phyloP scores from a whole-genome alignment of 53 echinoderm and acorn worm species.

The Pentamera pediparva region DNA sequence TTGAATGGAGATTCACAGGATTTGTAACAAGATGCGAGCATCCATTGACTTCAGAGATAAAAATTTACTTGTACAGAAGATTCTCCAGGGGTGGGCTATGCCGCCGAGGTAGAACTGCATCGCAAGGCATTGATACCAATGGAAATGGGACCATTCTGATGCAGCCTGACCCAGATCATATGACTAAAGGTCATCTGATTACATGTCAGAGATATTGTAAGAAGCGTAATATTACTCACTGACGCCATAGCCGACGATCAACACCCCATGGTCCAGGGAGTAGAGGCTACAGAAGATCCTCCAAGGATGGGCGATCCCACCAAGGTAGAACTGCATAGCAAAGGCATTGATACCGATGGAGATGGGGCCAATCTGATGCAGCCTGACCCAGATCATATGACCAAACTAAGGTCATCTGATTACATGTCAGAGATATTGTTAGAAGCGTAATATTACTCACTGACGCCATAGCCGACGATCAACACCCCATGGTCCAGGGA shows the following conservation, averaged over 20 bases:
- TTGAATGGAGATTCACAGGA: no score
- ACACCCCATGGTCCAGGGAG: slow-evolving; percentile 85
- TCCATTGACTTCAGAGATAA: no score
- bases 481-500: slow-evolving; percentile 90
- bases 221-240: slow-evolving; percentile 55
- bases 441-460: slow-evolving; percentile 51
- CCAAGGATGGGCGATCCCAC: slow-evolving; percentile 82
- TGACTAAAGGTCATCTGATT: not conserved
- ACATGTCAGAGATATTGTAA: not conserved
- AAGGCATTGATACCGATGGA: slow-evolving; percentile 95
- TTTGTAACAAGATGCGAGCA: no score
- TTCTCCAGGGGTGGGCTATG: slow-evolving; percentile 75
- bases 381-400: slow-evolving; percentile 6
- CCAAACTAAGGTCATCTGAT: not conserved
- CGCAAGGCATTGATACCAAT: slow-evolving; percentile 86
- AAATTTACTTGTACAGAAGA: no score
- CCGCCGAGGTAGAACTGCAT: slow-evolving; percentile 99
- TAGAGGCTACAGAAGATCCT: slow-evolving; percentile 76
- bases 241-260: slow-evolving; percentile 91
- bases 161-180: slow-evolving; percentile 22
- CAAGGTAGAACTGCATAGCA: slow-evolving; percentile 93
- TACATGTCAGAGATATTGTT: not conserved
- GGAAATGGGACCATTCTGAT: slow-evolving; percentile 80
- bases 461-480: slow-evolving; percentile 89
- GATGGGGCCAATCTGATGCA: slow-evolving; percentile 71